phyloP scores from a whole-genome alignment of 2,113 vertebrate genomes.

The Erinaceus europaeus region DNA sequence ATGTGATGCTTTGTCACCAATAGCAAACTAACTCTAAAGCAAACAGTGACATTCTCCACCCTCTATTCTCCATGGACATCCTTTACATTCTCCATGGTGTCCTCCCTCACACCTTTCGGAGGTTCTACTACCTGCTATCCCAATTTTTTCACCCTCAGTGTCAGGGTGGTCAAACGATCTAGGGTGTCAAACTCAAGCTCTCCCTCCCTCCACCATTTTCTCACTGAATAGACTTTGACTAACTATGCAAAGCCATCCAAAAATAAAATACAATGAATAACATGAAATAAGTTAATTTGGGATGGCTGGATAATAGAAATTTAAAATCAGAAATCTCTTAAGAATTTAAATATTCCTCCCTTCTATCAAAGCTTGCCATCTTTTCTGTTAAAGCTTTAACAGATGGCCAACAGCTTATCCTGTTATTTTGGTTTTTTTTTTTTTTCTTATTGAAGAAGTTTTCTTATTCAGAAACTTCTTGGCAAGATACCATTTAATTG shows the following conservation, averaged over 20 bases:
- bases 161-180: too few species aligned
- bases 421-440: background rate
- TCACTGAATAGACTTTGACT: too few species aligned
- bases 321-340: background rate
- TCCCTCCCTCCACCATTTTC: fast-evolving
- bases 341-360: background rate
- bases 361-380: background rate
- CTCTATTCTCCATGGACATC: background rate
- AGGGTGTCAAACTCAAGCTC: too few species aligned
- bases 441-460: constrained; percentile 50
- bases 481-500: constrained; percentile 57
- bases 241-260: background rate
- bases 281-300: background rate
- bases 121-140: background rate
- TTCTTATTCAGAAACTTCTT: constrained; percentile 61
- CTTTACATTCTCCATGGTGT: background rate
- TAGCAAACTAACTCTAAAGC: background rate
- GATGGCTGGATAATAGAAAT: background rate
- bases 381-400: background rate
- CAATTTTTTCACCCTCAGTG: too few species aligned
- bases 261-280: background rate
- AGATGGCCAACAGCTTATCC: constrained; percentile 45
- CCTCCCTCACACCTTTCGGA: background rate
- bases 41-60: background rate
- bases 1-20: too few species aligned